Conservation (phyloP, 92 coral and sea anemone genomes). For the Porites rus region DNA sequence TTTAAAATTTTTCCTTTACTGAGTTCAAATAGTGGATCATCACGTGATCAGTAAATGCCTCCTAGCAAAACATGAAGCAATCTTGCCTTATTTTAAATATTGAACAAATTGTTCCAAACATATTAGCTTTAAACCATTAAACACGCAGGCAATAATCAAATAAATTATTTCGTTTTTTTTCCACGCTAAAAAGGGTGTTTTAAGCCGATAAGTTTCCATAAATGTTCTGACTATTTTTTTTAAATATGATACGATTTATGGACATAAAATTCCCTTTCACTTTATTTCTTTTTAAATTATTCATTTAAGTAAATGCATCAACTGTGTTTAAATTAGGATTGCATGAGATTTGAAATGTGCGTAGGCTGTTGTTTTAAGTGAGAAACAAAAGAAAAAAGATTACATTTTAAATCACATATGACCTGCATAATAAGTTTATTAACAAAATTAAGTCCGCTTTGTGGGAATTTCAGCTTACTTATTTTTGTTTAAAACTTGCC, state of each 20-base stretch:
- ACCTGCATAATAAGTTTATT: not conserved
- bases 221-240: not conserved
- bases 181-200: not conserved
- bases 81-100: not conserved
- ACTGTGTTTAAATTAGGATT: not conserved
- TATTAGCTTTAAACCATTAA: not conserved
- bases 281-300: not conserved
- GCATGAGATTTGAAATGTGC: not conserved
- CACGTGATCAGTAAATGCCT: not conserved
- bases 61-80: not conserved
- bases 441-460: not conserved
- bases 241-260: too few relatives aligned
- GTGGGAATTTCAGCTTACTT: not conserved
- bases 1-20: too few relatives aligned
- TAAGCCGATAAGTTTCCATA: not conserved
- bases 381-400: not conserved
- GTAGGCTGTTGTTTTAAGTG: not conserved
- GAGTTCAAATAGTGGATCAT: not conserved
- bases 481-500: not conserved
- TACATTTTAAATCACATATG: not conserved
- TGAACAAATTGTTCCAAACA: not conserved
- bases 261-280: too few relatives aligned
- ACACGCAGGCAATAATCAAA: not conserved
- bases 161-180: not conserved
- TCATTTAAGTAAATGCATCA: not conserved